Evolutionary conservation across 37 sponge, comb jelly and placozoan genomes (phyloP).

Genomic region (Trichoplax adhaerens): DNA sequence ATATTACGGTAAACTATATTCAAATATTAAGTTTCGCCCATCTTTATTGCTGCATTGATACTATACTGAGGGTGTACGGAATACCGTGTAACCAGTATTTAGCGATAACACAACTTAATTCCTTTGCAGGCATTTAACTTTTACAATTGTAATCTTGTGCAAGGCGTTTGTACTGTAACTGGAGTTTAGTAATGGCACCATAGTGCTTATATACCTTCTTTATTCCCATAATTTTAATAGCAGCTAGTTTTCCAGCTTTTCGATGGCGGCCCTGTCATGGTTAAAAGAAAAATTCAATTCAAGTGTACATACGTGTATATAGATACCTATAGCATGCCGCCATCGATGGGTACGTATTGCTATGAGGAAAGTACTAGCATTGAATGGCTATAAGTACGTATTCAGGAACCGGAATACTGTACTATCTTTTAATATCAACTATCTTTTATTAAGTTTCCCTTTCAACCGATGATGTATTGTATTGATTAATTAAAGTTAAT

Average conservation of each 20-base stretch:
- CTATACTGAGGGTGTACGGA: too few relatives aligned
- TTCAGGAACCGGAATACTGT: too few relatives aligned
- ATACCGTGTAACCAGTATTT: too few relatives aligned
- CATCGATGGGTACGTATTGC: too few relatives aligned
- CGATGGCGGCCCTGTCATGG: conserved; percentile 21
- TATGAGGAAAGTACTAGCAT: too few relatives aligned
- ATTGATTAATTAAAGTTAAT: neutral
- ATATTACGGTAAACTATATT: too few relatives aligned
- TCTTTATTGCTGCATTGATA: too few relatives aligned
- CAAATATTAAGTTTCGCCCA: too few relatives aligned
- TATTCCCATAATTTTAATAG: conserved; percentile 94
- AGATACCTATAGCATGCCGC: neutral
- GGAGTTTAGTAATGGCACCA: neutral
- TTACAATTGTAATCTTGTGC: neutral
- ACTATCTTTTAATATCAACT: too few relatives aligned
- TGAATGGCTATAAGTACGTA: too few relatives aligned
- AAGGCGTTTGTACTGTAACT: neutral
- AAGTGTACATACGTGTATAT: neutral
- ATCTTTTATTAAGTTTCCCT: too few relatives aligned
- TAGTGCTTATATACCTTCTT: conserved; percentile 46
- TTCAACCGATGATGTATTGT: neutral
- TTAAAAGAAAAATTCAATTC: neutral
- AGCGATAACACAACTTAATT: neutral
- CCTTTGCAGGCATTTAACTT: neutral
- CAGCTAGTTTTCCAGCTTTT: conserved; percentile 75